Percentiles rank a stretch among this genome's conserved stretches.
Evolutionary conservation across 2,888 invertebrate species (phyloP).

Genomic region (Dendrolimus pini): DNA sequence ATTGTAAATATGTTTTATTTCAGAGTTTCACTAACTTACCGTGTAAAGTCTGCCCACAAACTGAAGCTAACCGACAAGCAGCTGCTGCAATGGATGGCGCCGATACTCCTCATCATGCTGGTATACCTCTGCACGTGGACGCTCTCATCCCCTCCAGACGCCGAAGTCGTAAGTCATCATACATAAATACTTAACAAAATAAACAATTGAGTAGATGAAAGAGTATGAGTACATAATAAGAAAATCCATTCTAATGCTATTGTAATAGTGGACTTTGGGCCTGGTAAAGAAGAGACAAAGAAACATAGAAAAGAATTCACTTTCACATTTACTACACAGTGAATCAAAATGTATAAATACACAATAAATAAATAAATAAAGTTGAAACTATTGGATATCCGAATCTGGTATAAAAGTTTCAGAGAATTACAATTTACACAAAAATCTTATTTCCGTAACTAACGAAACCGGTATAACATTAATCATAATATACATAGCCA

Average conservation of each 20-base stretch:
- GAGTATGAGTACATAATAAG: not conserved
- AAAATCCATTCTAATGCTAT: not conserved
- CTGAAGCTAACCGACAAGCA: constrained; percentile 95
- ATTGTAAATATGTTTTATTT: constrained; percentile 16
- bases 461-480: no score
- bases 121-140: constrained; percentile 95
- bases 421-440: no score
- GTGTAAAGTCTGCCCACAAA: constrained; percentile 95
- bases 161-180: constrained; percentile 79
- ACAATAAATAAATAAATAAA: no score
- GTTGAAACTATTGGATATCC: no score
- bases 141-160: constrained; percentile 88
- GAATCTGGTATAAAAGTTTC: no score
- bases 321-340: no score
- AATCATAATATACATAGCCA: no score
- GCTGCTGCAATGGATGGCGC: constrained; percentile 94
- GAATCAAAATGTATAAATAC: no score
- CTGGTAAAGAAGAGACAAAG: no score
- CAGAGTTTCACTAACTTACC: constrained; percentile 93
- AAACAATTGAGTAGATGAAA: not conserved
- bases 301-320: no score
- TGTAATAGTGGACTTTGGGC: no score
- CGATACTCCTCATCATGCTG: constrained; percentile 91
- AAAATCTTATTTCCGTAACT: no score
- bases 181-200: not conserved